Conservation (phyloP, 1,140 invertebrate genomes). For the Caenorhabditis remanei region DNA sequence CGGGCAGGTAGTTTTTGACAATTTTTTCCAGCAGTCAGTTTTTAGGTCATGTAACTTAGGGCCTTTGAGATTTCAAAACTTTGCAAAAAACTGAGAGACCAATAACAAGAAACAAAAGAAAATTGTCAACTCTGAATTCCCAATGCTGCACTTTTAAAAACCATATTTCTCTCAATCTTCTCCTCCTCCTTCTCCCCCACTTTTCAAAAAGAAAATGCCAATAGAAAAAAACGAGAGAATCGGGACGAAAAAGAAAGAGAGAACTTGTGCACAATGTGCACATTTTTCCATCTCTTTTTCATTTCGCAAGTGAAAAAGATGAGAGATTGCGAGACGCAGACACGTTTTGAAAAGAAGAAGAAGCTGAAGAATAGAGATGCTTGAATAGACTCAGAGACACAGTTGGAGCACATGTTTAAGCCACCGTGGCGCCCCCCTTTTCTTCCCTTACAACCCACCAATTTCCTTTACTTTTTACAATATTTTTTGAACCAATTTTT, state of each 20-base stretch:
- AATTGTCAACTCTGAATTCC: not conserved
- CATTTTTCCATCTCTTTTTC: conserved; percentile 1
- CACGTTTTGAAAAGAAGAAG: not conserved
- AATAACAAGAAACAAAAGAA: not conserved
- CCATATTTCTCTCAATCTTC: not conserved
- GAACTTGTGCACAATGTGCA: conserved; percentile 1
- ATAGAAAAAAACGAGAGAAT: not conserved
- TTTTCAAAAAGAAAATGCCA: not conserved
- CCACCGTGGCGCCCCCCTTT: not conserved
- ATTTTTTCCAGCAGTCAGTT: too few species aligned
- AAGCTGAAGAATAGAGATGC: not conserved
- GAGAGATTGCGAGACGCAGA: not conserved
- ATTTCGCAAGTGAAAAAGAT: not conserved
- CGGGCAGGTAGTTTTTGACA: too few species aligned
- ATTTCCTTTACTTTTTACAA: conserved; percentile 8
- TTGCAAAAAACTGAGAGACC: too few species aligned
- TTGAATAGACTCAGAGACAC: not conserved
- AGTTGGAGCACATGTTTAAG: conserved; percentile 42
- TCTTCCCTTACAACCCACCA: not conserved
- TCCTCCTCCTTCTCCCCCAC: not conserved
- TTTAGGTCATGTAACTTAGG: not conserved
- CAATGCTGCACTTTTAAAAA: conserved; percentile 22
- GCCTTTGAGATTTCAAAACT: not conserved
- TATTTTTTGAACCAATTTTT: not conserved
- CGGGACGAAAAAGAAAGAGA: too few species aligned